Percentiles rank a stretch among this genome's conserved stretches.
These are phyloP conservation scores for Agrilus biguttatus DNA, from an alignment of 2,888 invertebrate genomes.

Conservation along the genomic window DNA sequence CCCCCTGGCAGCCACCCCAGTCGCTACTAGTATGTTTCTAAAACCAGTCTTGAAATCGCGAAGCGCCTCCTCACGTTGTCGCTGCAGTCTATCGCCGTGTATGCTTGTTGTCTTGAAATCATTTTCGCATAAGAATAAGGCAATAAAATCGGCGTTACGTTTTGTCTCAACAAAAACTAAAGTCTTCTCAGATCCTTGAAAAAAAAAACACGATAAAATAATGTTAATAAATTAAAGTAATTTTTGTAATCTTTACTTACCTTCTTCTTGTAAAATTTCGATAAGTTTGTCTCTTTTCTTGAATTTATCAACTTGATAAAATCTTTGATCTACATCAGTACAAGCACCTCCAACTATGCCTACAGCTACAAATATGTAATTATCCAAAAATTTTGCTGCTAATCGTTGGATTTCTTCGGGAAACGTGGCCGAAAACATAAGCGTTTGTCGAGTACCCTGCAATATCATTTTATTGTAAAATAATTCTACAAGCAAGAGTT, in stretches of 20 bases:
- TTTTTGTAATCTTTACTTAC: slow-evolving; percentile 15
- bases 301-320: slow-evolving; percentile 52
- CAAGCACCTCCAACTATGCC: slow-evolving; percentile 91
- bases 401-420: slow-evolving; percentile 59
- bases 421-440: slow-evolving; percentile 71
- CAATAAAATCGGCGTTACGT: slow-evolving; percentile 79
- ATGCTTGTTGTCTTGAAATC: slow-evolving; percentile 57
- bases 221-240: background rate
- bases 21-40: slow-evolving; percentile 78
- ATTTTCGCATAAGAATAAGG: slow-evolving; percentile 65
- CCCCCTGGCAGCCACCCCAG: slow-evolving; percentile 88
- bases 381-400: slow-evolving; percentile 60
- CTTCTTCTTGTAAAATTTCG: slow-evolving; percentile 47
- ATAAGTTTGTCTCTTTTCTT: slow-evolving; percentile 63
- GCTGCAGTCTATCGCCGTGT: slow-evolving; percentile 58
- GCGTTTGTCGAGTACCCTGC: slow-evolving; percentile 45
- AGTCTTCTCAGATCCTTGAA: slow-evolving; percentile 34
- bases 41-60: slow-evolving; percentile 64
- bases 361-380: slow-evolving; percentile 78
- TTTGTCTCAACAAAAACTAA: slow-evolving; percentile 88
- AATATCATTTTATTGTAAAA: slow-evolving; percentile 5
- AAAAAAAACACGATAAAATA: background rate
- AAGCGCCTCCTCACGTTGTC: slow-evolving; percentile 60
- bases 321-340: slow-evolving; percentile 72
- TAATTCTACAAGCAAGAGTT: background rate